phyloP scores from a whole-genome alignment of 2,113 vertebrate genomes.

The Burhinus bistriatus region DNA sequence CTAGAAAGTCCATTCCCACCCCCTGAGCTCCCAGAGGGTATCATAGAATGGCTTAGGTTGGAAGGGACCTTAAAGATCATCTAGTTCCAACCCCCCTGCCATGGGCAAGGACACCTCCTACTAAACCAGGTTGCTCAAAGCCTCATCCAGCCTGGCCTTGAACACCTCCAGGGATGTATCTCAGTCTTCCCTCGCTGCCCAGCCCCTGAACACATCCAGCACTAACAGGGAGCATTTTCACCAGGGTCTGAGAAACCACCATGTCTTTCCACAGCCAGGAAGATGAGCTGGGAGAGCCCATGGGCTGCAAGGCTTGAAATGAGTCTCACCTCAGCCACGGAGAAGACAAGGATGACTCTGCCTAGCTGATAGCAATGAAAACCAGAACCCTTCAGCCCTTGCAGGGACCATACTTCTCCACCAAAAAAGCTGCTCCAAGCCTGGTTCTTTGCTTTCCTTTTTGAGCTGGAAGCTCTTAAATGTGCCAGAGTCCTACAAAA shows the following conservation, averaged over 20 bases:
- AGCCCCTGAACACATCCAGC: background rate
- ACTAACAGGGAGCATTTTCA: rapidly evolving
- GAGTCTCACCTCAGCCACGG: background rate
- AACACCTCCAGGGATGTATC: background rate
- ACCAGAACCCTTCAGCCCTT: background rate
- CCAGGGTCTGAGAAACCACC: background rate
- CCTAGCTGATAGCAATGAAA: background rate
- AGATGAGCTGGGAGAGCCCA: background rate
- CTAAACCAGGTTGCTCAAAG: too few species aligned
- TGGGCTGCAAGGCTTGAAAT: background rate
- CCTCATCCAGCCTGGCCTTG: too few species aligned
- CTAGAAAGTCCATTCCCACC: background rate
- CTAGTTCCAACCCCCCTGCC: too few species aligned
- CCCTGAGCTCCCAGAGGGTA: background rate
- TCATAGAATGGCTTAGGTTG: too few species aligned
- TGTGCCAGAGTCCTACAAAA: too few species aligned
- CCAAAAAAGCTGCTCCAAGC: background rate
- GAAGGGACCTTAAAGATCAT: too few species aligned
- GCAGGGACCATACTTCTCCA: background rate
- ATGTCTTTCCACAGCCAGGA: rapidly evolving
- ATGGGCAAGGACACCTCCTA: too few species aligned
- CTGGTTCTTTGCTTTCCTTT: background rate
- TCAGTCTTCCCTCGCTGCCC: rapidly evolving
- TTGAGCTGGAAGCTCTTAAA: background rate
- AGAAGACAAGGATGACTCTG: background rate